Evolutionary conservation across 2,888 invertebrate genomes (phyloP).

Genomic region (Philopedon plagiatum): DNA sequence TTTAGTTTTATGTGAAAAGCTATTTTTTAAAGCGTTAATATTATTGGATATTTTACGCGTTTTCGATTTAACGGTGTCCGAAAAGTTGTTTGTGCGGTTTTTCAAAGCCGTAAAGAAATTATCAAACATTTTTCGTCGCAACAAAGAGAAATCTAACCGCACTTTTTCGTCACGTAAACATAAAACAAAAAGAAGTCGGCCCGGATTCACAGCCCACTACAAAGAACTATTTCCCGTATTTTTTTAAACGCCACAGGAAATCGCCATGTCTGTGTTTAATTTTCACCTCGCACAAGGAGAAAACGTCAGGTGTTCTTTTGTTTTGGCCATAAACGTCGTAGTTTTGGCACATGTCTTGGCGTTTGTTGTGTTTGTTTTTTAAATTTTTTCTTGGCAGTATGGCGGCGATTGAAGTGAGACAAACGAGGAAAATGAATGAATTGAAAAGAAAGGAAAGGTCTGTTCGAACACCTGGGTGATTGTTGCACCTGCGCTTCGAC

Average conservation of each 20-base stretch:
- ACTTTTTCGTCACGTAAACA: conserved; percentile 20
- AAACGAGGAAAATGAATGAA: background rate
- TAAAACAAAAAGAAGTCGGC: conserved; percentile 1
- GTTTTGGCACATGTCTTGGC: conserved; percentile 40
- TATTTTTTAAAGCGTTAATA: conserved; percentile 63
- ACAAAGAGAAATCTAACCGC: conserved; percentile 29
- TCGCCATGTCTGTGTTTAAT: conserved; percentile 10
- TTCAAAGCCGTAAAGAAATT: conserved; percentile 68
- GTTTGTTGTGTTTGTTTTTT: conserved; percentile 30
- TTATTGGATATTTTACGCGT: conserved; percentile 64
- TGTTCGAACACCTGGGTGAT: conserved; percentile 19
- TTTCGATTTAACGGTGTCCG: conserved; percentile 66
- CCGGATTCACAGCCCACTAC: conserved; percentile 33
- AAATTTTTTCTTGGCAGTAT: conserved; percentile 21
- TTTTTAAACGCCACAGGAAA: conserved; percentile 26
- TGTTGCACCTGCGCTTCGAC: conserved; percentile 14
- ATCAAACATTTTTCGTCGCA: conserved; percentile 67
- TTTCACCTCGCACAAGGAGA: conserved; percentile 19
- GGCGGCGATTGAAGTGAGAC: background rate
- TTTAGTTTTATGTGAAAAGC: conserved; percentile 64
- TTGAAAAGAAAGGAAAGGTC: background rate
- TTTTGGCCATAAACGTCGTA: too few species aligned
- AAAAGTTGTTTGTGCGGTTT: conserved; percentile 67
- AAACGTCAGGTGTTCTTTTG: conserved; percentile 37
- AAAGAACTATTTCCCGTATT: conserved; percentile 9